These are phyloP conservation scores for Callosobruchus maculatus DNA, from an alignment of 2,888 invertebrate genomes.

Conservation along the genomic window DNA sequence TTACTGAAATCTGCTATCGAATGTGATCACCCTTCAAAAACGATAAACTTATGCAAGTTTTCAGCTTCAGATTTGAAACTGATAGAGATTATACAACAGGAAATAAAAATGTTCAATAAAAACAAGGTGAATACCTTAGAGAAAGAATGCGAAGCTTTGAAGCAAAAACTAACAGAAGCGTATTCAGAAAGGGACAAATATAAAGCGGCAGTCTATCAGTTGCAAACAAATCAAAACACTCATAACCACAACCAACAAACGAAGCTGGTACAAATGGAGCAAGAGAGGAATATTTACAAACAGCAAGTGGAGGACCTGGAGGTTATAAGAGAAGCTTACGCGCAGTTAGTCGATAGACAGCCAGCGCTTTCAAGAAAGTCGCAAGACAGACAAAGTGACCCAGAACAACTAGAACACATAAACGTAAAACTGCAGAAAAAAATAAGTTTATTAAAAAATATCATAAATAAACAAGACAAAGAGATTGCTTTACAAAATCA, in stretches of 20 bases:
- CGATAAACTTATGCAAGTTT: not conserved
- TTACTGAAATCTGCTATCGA: conserved; percentile 18
- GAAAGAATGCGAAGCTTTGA: conserved; percentile 19
- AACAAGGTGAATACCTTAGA: conserved; percentile 6
- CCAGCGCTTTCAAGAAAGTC: conserved; percentile 16
- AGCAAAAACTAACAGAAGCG: conserved; percentile 16
- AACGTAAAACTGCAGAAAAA: conserved; percentile 14
- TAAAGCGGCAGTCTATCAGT: conserved; percentile 12
- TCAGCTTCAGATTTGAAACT: conserved; percentile 9
- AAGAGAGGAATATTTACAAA: conserved; percentile 25
- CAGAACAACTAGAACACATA: conserved; percentile 14
- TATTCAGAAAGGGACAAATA: conserved; percentile 23
- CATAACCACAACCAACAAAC: conserved; percentile 11
- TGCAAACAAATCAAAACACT: conserved; percentile 9
- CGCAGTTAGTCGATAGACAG: conserved; percentile 26
- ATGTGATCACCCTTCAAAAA: conserved; percentile 12
- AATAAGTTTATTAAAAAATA: conserved; percentile 12
- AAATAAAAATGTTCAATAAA: not conserved
- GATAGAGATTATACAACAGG: conserved; percentile 5
- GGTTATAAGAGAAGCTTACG: conserved; percentile 30
- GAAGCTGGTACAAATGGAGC: conserved; percentile 14
- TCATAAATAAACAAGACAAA: conserved; percentile 18
- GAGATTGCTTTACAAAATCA: conserved; percentile 15
- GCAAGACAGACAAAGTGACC: conserved; percentile 16
- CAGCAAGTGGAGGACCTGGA: conserved; percentile 34